These are phyloP conservation scores for Pao palembangensis DNA, from an alignment of 2,113 vertebrate species.

Conservation along the genomic window DNA sequence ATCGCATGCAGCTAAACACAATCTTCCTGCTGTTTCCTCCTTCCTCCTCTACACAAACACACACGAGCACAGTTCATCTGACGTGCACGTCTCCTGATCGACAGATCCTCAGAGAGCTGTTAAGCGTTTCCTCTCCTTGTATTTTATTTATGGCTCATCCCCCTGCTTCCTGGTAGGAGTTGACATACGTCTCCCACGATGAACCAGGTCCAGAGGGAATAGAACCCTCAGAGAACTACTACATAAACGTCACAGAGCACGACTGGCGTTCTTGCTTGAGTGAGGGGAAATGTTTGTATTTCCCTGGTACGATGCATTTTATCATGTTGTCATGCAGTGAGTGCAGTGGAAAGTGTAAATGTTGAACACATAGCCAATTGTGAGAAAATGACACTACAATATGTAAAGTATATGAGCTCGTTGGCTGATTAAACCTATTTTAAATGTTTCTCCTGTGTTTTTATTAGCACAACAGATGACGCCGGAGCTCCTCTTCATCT, in stretches of 20 bases:
- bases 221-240: conserved; percentile 38
- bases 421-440: conserved; percentile 65
- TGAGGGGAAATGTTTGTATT: conserved; percentile 21
- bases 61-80: conserved; percentile 34
- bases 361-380: conserved; percentile 30
- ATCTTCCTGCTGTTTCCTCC: conserved; percentile 48
- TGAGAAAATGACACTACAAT: conserved; percentile 48
- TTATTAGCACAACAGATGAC: not conserved
- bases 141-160: conserved; percentile 29
- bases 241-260: conserved; percentile 33
- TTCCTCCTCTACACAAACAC: conserved; percentile 24
- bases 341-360: conserved; percentile 34
- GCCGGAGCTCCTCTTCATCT: conserved; percentile 20
- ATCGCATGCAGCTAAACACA: conserved; percentile 41
- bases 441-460: conserved; percentile 42
- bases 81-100: conserved; percentile 21
- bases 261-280: conserved; percentile 22
- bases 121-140: conserved; percentile 29
- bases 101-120: conserved; percentile 25
- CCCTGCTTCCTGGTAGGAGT: conserved; percentile 1
- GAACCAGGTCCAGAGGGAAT: conserved; percentile 28
- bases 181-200: conserved; percentile 11
- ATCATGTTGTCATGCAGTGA: conserved; percentile 40
- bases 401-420: conserved; percentile 52
- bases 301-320: conserved; percentile 14